Conservation (phyloP, 1,140 invertebrate genomes). For the Anastatus disparis region DNA sequence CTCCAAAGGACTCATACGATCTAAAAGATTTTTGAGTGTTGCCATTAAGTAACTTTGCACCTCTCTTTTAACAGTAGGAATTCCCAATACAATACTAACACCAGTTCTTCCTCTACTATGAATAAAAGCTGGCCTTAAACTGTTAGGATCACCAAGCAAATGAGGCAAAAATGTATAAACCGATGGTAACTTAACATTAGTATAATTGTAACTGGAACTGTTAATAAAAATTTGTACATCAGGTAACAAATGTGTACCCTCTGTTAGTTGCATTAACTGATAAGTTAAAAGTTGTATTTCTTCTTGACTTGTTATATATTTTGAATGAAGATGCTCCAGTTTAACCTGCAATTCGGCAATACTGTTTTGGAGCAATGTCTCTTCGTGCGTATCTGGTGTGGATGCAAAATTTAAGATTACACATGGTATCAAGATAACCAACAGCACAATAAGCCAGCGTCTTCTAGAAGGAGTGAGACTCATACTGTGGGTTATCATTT, state of each 20-base stretch:
- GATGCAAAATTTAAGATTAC: slow-evolving; percentile 57
- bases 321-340: slow-evolving; percentile 69
- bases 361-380: slow-evolving; percentile 68
- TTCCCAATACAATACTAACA: slow-evolving; percentile 85
- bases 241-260: slow-evolving; percentile 57
- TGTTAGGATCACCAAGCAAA: slow-evolving; percentile 81
- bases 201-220: slow-evolving; percentile 58
- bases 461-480: slow-evolving; percentile 52
- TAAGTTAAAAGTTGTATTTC: slow-evolving; percentile 62
- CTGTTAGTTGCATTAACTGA: slow-evolving; percentile 57
- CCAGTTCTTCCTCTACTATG: slow-evolving; percentile 79
- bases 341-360: slow-evolving; percentile 72
- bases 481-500: slow-evolving; percentile 57
- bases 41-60: slow-evolving; percentile 89
- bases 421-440: slow-evolving; percentile 56
- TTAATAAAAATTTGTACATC: slow-evolving; percentile 60
- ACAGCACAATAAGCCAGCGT: slow-evolving; percentile 53
- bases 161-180: slow-evolving; percentile 90
- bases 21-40: slow-evolving; percentile 88
- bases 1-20: slow-evolving; percentile 82
- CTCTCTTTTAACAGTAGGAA: slow-evolving; percentile 90
- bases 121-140: slow-evolving; percentile 81
- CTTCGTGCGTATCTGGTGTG: slow-evolving; percentile 63
- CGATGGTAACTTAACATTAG: slow-evolving; percentile 73
- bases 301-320: slow-evolving; percentile 69